phyloP scores from a whole-genome alignment of 2,888 invertebrate genomes.

The Crioceris asparagi region DNA sequence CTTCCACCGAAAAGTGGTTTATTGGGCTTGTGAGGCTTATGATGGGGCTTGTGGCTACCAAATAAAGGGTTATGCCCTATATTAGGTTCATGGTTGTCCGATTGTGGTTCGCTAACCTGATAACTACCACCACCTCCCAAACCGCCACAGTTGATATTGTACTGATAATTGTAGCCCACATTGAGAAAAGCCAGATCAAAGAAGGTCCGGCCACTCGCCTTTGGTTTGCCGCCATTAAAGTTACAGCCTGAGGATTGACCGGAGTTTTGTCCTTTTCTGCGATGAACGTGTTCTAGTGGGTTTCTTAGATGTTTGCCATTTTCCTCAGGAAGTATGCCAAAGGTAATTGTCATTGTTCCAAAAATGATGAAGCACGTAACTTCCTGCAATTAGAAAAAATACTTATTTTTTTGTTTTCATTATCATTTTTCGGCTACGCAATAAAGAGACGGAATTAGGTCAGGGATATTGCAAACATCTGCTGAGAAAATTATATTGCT shows the following conservation, averaged over 20 bases:
- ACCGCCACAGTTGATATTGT: constrained; percentile 25
- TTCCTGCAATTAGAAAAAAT: neutral
- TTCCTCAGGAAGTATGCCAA: constrained; percentile 8
- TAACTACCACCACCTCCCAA: constrained; percentile 1
- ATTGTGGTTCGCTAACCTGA: neutral
- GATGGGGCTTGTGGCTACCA: no score
- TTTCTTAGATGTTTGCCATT: constrained; percentile 11
- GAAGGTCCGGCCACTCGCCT: constrained; percentile 24
- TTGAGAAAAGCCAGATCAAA: constrained; percentile 25
- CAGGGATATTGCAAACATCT: no score
- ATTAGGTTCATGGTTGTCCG: neutral
- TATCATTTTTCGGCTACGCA: no score
- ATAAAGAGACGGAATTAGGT: no score
- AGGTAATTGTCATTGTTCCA: constrained; percentile 3
- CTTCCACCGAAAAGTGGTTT: no score
- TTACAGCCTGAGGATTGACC: constrained; percentile 13
- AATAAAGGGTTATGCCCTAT: neutral
- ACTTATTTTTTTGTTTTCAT: no score
- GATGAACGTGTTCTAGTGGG: constrained; percentile 7
- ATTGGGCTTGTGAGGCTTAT: no score
- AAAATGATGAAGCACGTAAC: neutral
- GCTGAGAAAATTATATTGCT: no score
- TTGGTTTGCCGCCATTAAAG: constrained; percentile 17
- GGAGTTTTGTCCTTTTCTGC: neutral
- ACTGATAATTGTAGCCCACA: constrained; percentile 26